Evolutionary conservation across 2,888 invertebrate species (phyloP).

Genomic region (Ormia ochracea): DNA sequence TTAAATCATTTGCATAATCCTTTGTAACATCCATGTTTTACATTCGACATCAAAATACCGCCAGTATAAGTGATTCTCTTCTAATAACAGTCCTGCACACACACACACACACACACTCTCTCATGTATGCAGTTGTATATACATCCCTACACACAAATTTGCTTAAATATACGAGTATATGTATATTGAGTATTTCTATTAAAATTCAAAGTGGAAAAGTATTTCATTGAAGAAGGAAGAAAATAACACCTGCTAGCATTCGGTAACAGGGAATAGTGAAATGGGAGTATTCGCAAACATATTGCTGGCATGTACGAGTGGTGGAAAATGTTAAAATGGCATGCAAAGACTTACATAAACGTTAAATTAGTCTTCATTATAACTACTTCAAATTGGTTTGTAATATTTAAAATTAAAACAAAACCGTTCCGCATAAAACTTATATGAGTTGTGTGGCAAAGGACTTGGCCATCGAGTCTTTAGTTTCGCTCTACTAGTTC

Average conservation of each 20-base stretch:
- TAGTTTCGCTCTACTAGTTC: no score
- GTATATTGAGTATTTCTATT: slow-evolving; percentile 50
- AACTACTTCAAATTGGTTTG: slow-evolving; percentile 13
- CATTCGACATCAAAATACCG: slow-evolving; percentile 55
- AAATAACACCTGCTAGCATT: slow-evolving; percentile 43
- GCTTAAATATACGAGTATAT: no score
- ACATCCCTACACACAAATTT: neutral
- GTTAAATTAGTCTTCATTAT: slow-evolving; percentile 12
- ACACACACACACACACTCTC: neutral
- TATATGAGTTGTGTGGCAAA: neutral
- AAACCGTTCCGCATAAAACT: neutral
- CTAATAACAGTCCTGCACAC: neutral
- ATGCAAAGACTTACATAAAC: slow-evolving; percentile 22
- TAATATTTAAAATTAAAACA: neutral
- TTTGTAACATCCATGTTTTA: slow-evolving; percentile 58
- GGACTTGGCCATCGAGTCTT: no score
- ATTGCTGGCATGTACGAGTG: neutral
- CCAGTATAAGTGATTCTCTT: slow-evolving; percentile 39
- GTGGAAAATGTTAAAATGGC: slow-evolving; percentile 2
- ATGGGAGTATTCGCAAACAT: neutral
- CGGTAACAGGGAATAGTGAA: slow-evolving; percentile 3
- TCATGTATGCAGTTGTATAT: neutral
- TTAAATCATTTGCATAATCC: slow-evolving; percentile 63
- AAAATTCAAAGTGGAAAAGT: slow-evolving; percentile 22
- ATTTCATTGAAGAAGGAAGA: slow-evolving; percentile 17